Evolutionary conservation across 2,888 invertebrate genomes (phyloP).

Genomic region (Abscondita cerata): DNA sequence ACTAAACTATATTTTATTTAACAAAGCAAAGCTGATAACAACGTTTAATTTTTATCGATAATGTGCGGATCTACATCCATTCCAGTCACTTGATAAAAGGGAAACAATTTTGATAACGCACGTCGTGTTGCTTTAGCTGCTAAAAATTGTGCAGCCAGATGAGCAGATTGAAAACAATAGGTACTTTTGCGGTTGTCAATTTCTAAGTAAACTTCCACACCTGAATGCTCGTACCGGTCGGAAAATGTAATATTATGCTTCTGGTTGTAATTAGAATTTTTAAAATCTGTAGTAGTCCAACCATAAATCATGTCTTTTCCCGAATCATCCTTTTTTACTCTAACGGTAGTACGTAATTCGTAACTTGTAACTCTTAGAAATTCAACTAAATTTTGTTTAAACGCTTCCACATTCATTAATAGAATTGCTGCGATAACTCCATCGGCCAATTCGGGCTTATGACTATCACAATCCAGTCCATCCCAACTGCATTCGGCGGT

Average conservation of each 20-base stretch:
- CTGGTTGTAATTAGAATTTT: constrained; percentile 70
- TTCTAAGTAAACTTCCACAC: constrained; percentile 86
- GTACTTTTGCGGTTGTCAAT: constrained; percentile 92
- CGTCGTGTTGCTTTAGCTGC: constrained; percentile 86
- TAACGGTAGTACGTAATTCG: constrained; percentile 82
- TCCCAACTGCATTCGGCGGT: constrained; percentile 98
- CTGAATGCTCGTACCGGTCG: constrained; percentile 70
- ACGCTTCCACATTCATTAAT: constrained; percentile 80
- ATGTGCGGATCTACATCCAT: too few species aligned
- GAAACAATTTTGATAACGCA: constrained; percentile 77
- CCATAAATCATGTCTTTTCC: constrained; percentile 91
- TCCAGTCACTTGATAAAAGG: constrained; percentile 71
- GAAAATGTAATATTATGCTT: constrained; percentile 71
- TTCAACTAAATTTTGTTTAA: constrained; percentile 76
- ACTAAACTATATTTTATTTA: too few species aligned
- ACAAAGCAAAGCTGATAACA: too few species aligned
- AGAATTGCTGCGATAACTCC: constrained; percentile 90
- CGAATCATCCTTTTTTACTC: constrained; percentile 82
- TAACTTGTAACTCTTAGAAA: constrained; percentile 88
- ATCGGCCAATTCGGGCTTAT: constrained; percentile 81
- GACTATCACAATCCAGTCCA: constrained; percentile 90
- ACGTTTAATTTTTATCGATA: too few species aligned
- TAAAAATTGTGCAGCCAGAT: constrained; percentile 87
- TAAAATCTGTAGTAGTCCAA: constrained; percentile 73
- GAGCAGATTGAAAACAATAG: constrained; percentile 81